Conservation (phyloP, 2,888 invertebrate species). For the Loripinus fragilis region DNA sequence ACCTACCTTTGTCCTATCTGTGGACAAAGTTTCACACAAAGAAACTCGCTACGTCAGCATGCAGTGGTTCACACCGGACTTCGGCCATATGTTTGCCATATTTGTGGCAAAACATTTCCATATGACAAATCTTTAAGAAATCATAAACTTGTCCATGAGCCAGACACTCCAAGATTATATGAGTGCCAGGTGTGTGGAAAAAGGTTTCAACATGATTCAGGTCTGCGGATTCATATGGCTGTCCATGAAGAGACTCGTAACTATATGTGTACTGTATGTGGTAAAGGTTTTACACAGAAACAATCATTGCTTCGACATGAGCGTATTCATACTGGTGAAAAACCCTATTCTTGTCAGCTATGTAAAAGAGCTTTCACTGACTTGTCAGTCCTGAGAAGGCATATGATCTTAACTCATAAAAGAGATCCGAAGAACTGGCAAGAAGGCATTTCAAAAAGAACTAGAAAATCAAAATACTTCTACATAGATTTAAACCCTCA, state of each 20-base stretch:
- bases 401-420: constrained; percentile 77
- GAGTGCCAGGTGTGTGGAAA: constrained; percentile 81
- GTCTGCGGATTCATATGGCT: constrained; percentile 82
- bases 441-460: constrained; percentile 37
- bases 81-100: constrained; percentile 72
- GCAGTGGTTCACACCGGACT: constrained; percentile 74
- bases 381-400: constrained; percentile 74
- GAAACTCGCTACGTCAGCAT: constrained; percentile 70
- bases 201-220: constrained; percentile 81
- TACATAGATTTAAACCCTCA: constrained; percentile 43
- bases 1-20: constrained; percentile 68
- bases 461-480: constrained; percentile 34
- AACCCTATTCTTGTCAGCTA: constrained; percentile 81
- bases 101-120: constrained; percentile 71
- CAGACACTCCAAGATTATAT: constrained; percentile 74
- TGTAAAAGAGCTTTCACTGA: constrained; percentile 81
- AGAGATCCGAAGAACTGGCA: constrained; percentile 71
- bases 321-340: constrained; percentile 84
- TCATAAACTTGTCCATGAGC: constrained; percentile 79
- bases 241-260: constrained; percentile 82
- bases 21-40: constrained; percentile 74
- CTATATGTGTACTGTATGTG: constrained; percentile 81
- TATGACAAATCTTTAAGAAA: constrained; percentile 74
- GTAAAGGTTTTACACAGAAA: constrained; percentile 83
- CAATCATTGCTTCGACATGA: constrained; percentile 84